A percentile compares a stretch with the other conserved stretches of the same genome.
phyloP scores from a whole-genome alignment of 2,888 invertebrate genomes.

The Polylopha cassiicola region DNA sequence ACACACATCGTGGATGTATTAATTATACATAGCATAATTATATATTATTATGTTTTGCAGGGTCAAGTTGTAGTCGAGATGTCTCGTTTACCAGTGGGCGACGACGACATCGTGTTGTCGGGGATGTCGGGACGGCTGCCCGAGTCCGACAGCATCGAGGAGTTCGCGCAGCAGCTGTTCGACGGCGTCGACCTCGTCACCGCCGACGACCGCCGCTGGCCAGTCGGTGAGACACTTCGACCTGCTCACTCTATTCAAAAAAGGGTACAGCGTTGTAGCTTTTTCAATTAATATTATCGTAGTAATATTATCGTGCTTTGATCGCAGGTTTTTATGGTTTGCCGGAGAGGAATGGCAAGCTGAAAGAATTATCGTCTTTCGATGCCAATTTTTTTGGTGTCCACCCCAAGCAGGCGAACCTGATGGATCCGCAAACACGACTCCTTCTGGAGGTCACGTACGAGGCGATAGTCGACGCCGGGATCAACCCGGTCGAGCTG shows the following conservation, averaged over 20 bases:
- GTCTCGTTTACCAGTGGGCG: too few species aligned
- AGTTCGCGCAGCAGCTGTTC: conserved; percentile 89
- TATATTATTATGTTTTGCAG: too few species aligned
- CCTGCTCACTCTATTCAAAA: too few species aligned
- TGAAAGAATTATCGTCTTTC: conserved; percentile 31
- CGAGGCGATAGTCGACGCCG: conserved; percentile 33
- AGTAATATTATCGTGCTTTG: too few species aligned
- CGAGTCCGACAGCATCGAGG: too few species aligned
- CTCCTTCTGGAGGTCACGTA: conserved; percentile 31
- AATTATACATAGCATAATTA: too few species aligned
- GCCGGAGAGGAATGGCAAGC: conserved; percentile 27
- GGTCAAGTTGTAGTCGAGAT: too few species aligned
- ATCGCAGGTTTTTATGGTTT: background rate
- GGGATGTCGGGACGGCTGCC: too few species aligned
- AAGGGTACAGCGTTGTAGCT: background rate
- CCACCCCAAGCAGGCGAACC: conserved; percentile 30
- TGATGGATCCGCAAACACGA: conserved; percentile 32
- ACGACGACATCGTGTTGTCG: too few species aligned
- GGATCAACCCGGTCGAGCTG: conserved; percentile 31
- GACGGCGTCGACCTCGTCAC: conserved; percentile 90
- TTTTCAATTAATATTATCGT: background rate
- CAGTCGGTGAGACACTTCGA: conserved; percentile 59
- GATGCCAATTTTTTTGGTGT: conserved; percentile 33
- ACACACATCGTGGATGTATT: too few species aligned
- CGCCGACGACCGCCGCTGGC: conserved; percentile 88